phyloP scores from a whole-genome alignment of 2,797 vertebrate genomes.

The Hydrocynus forskahlii region DNA sequence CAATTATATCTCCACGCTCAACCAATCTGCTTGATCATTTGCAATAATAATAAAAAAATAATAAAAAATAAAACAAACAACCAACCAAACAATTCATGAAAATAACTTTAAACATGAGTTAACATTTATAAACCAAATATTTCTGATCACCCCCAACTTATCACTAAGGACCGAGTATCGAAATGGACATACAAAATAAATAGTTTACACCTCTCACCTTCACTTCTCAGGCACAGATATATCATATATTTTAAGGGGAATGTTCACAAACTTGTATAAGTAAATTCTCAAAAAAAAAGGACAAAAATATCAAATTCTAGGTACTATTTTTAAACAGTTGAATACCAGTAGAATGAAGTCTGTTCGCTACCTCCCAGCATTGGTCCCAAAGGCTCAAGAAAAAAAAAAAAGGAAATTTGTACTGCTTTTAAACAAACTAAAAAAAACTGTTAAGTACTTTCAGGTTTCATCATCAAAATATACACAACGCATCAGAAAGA shows the following conservation, averaged over 20 bases:
- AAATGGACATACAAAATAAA: constrained; percentile 49
- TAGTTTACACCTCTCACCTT: constrained; percentile 32
- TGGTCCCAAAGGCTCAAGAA: constrained; percentile 52
- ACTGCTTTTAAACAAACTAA: constrained; percentile 49
- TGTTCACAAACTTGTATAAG: constrained; percentile 5
- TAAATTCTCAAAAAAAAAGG: neutral
- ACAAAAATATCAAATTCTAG: constrained; percentile 23
- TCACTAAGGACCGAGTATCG: constrained; percentile 31
- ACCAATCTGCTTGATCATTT: constrained; percentile 37
- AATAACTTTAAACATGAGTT: constrained; percentile 31
- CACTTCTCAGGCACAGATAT: constrained; percentile 19
- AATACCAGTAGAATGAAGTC: constrained; percentile 74
- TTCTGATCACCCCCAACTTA: neutral
- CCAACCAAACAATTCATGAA: constrained; percentile 14
- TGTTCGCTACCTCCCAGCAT: constrained; percentile 48
- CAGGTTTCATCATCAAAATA: constrained; percentile 57
- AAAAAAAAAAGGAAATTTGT: constrained; percentile 36
- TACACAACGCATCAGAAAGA: constrained; percentile 45
- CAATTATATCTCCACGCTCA: constrained; percentile 50
- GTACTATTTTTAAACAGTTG: constrained; percentile 40
- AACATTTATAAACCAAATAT: constrained; percentile 20
- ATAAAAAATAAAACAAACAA: too few relatives aligned
- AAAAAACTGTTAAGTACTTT: constrained; percentile 56
- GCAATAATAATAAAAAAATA: neutral
- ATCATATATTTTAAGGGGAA: constrained; percentile 12